These are phyloP conservation scores for Colossoma macropomum DNA, from an alignment of 2,113 vertebrate genomes.

Conservation along the genomic window DNA sequence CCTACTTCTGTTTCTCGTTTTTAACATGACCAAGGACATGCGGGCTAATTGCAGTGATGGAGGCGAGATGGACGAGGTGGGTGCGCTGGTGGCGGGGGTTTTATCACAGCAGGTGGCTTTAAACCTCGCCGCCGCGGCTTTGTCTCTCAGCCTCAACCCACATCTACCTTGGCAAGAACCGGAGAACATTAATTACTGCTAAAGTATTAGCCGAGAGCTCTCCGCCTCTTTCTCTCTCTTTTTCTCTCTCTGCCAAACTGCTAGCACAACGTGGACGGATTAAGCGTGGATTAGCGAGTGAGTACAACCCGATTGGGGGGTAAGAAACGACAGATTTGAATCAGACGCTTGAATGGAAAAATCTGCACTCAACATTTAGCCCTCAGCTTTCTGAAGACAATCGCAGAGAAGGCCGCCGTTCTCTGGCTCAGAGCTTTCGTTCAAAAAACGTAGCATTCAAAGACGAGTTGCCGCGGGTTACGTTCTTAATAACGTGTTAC, in stretches of 20 bases:
- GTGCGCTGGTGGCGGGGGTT: slow-evolving; percentile 24
- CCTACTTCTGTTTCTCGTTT: neutral
- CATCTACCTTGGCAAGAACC: slow-evolving; percentile 50
- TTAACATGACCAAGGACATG: slow-evolving; percentile 18
- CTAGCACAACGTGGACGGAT: slow-evolving; percentile 18
- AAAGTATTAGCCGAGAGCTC: slow-evolving; percentile 53
- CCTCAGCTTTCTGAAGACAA: neutral
- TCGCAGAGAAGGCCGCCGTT: neutral
- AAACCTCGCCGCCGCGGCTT: slow-evolving; percentile 10
- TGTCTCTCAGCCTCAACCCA: slow-evolving; percentile 48
- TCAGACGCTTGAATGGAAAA: neutral
- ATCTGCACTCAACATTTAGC: neutral
- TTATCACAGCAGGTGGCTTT: slow-evolving; percentile 22
- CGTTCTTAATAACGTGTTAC: neutral
- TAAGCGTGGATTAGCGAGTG: slow-evolving; percentile 23
- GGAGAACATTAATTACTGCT: slow-evolving; percentile 33
- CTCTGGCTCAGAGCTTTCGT: neutral
- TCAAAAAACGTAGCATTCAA: neutral
- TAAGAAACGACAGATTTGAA: neutral
- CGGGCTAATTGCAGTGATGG: slow-evolving; percentile 49
- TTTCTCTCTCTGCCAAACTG: neutral
- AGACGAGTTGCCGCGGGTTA: neutral
- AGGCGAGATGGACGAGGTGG: slow-evolving; percentile 13
- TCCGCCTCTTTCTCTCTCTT: neutral
- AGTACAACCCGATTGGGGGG: neutral